Base-by-base conservation (phyloP, 2,113 vertebrate genomes). In the Phoenicopterus ruber region DNA sequence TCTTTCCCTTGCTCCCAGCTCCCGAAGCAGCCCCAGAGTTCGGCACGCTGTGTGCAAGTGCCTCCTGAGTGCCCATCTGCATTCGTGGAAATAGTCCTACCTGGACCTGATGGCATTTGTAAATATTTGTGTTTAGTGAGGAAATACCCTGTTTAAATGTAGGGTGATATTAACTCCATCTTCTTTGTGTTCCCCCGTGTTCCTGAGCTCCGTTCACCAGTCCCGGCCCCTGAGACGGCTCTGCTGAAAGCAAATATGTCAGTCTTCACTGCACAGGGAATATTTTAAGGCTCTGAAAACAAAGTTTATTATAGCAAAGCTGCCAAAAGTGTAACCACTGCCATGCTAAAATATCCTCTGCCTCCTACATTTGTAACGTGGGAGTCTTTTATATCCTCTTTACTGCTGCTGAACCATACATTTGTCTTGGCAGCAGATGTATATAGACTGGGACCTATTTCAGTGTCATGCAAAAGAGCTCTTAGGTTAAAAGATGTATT, bases 221-320 rank as follows among this genome's bases (percentile, higher is more conserved):
- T 70, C 46, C 62, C 6, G 7, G 89, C 84, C 88, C 81, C 91
- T 94, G 89, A 89, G 94, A 91, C 78, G 65, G 62, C 86, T 93
- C 74, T 13, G 25, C 91, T 86, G 66, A 96, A 95, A 94, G 91
- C 78, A 93, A 95, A 69, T 91, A 94, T 91, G 82, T 90, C 95
- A 93, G 93, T 92, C 78, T 94, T 87, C 54, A 50, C 78, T 58
- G 81, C 46, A 79, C 58, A 91, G 84, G 84, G 96, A 97, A 73
- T 97, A 97, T 97, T 97, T 96, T 97, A 95, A 97, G 97, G 74
- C 78, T 87, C 94, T 97, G 95, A 91, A 97, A 97, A 96, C 97
- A 93, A 97, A 93, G 94, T 95, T 95, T 93, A 88, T 95, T 97
- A 95, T 95, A 95, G 95, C 62, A 91, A 82, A 95, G 88, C 95